Evolutionary conservation across 64 coral and sea anemone genomes (phyloP).

Genomic region (Catalaphyllia jardinei): DNA sequence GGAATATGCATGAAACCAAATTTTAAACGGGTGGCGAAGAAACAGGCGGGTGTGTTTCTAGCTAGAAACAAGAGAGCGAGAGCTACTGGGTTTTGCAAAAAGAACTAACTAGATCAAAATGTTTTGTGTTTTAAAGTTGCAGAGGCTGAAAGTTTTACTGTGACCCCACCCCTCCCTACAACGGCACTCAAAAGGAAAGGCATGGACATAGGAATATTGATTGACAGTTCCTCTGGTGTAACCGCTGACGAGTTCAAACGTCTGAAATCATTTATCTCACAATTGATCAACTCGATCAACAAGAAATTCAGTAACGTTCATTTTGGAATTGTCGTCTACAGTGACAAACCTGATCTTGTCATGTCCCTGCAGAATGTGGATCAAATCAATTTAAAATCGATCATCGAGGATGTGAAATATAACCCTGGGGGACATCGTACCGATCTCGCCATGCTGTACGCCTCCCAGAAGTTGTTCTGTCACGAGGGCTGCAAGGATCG

Average conservation of each 20-base stretch:
- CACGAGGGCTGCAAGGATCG: background rate
- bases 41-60: too few relatives aligned
- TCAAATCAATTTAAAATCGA: background rate
- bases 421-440: slow-evolving; percentile 19
- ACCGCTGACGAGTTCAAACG: background rate
- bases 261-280: background rate
- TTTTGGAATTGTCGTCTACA: slow-evolving; percentile 18
- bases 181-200: background rate
- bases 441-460: slow-evolving; percentile 28
- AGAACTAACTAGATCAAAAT: too few relatives aligned
- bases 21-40: too few relatives aligned
- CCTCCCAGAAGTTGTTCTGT: background rate
- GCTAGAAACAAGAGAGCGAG: too few relatives aligned
- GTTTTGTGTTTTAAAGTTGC: too few relatives aligned
- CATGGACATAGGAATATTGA: slow-evolving; percentile 8
- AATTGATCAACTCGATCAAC: background rate
- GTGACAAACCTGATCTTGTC: background rate
- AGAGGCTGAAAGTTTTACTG: too few relatives aligned
- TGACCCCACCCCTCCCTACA: background rate
- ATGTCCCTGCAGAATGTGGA: background rate
- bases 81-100: too few relatives aligned
- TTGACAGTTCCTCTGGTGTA: background rate
- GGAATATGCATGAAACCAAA: too few relatives aligned
- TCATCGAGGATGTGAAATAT: background rate
- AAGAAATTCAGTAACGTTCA: background rate